Evolutionary conservation across 2,888 invertebrate genomes (phyloP).

Genomic region (Tenthredo distinguenda): DNA sequence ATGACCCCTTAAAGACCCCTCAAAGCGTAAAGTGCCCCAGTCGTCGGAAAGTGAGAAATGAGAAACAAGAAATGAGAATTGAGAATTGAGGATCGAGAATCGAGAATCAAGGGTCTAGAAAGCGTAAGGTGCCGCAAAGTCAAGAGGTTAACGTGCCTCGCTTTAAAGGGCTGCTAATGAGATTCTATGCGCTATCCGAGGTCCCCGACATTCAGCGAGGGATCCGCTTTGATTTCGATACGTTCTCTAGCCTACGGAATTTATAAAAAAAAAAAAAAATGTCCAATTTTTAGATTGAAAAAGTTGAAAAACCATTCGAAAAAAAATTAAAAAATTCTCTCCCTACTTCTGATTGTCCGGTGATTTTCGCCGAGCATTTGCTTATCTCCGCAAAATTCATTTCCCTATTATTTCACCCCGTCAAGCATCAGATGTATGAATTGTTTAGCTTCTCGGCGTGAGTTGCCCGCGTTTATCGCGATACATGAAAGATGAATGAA

Average conservation of each 20-base stretch:
- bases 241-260: background rate
- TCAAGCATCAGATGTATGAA: slow-evolving; percentile 77
- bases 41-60: slow-evolving; percentile 24
- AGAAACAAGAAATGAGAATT: slow-evolving; percentile 9
- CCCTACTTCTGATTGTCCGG: background rate
- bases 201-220: background rate
- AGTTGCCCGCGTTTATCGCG: slow-evolving; percentile 24
- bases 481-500: slow-evolving; percentile 61
- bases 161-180: slow-evolving; percentile 45
- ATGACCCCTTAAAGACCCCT: slow-evolving; percentile 29
- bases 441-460: slow-evolving; percentile 29
- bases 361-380: background rate
- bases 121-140: slow-evolving; percentile 1
- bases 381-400: slow-evolving; percentile 71
- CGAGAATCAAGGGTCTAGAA: slow-evolving; percentile 20
- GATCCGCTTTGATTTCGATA: background rate
- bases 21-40: background rate
- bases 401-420: slow-evolving; percentile 78
- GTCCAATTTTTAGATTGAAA: background rate
- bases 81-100: slow-evolving; percentile 12
- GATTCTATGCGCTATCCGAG: background rate
- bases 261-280: background rate
- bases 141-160: slow-evolving; percentile 34
- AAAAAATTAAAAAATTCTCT: background rate
- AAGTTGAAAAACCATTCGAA: background rate